Base-by-base conservation (phyloP, 2,113 vertebrate genomes). In the Lipophrys pholis region DNA sequence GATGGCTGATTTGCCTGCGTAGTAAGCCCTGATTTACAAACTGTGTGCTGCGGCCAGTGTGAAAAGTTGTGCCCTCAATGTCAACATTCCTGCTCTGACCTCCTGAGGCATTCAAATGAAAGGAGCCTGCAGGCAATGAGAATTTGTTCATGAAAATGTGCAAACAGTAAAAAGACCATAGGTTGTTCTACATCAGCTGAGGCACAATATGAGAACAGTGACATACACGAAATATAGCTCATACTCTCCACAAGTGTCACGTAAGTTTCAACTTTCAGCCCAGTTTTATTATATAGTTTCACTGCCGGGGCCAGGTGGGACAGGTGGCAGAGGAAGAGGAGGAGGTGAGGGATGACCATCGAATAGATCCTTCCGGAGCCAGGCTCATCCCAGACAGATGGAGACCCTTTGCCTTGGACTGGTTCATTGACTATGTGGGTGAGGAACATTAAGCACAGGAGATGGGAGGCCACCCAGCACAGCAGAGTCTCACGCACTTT, bases 361-460 rank as follows among this genome's bases (percentile, higher is more conserved):
- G 62, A 51, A 61, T 53, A 71, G 57, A 61, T 60, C 51, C 53
- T 82, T 76, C 76, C 85, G 17, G 30, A 80, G 67, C 53, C 36
- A 8, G 56, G 56, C 69, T 73, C 65, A 50, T 50, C 61, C 62
- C 69, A 65, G 14, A 60, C 41, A 60, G 43, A 76, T 2, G 1
- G 12, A 60, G 38, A 54, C 49, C 51, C 45, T 71, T 75, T 66
- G 53, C 73, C 43, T 65, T 12, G 15, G 63, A 60, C 69, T 58
- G 7, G 16, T 61, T 60, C 6, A 0, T n/a, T n/a, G 15, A 45
- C 30, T 61, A 9, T 42, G 78, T 63, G 58, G 42, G 76, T 66
- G 79, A 81, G 66, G 70, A 81, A 80, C 85, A 82, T 90, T 82
- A 86, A 82, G 59, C 75, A 43, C 58, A 85, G 81, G 80, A 83